A percentile compares a stretch with the other conserved stretches of the same genome.
phyloP scores from a whole-genome alignment of 2,113 vertebrate species.

The Pachypanchax playfairii region DNA sequence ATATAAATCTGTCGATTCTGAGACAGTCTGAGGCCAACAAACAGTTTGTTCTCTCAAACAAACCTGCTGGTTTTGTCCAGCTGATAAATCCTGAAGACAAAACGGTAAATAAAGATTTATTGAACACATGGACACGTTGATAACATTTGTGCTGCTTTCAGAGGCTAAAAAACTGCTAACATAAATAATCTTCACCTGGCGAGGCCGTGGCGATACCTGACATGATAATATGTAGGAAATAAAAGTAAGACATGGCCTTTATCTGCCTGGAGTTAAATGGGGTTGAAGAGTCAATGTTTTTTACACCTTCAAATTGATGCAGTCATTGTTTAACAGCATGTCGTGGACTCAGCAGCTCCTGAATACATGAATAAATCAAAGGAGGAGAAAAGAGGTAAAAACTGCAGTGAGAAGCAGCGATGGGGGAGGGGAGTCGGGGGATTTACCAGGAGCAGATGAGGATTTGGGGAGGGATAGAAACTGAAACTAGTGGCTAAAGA shows the following conservation, averaged over 20 bases:
- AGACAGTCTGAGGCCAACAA: too few relatives aligned
- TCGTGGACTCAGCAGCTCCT: background rate
- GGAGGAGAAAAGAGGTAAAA: background rate
- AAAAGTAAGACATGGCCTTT: background rate
- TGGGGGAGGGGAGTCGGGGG: conserved; percentile 25
- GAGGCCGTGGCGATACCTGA: conserved; percentile 4
- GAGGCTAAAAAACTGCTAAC: background rate
- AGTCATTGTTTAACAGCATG: background rate
- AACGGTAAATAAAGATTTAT: background rate
- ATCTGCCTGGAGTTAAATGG: background rate
- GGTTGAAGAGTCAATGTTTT: background rate
- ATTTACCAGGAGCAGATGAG: conserved; percentile 48
- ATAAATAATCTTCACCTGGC: conserved; percentile 5
- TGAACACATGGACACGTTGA: background rate
- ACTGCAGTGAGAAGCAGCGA: conserved; percentile 2
- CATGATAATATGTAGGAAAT: too few relatives aligned
- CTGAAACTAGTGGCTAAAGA: conserved; percentile 64
- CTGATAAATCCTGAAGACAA: conserved; percentile 5
- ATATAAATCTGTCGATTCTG: background rate
- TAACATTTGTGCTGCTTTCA: background rate
- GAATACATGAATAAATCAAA: background rate
- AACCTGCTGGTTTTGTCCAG: background rate
- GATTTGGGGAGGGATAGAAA: conserved; percentile 57
- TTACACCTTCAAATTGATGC: too few relatives aligned
- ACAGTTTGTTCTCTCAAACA: background rate